phyloP scores from a whole-genome alignment of 1,140 invertebrate genomes.

The Caenorhabditis briggsae region DNA sequence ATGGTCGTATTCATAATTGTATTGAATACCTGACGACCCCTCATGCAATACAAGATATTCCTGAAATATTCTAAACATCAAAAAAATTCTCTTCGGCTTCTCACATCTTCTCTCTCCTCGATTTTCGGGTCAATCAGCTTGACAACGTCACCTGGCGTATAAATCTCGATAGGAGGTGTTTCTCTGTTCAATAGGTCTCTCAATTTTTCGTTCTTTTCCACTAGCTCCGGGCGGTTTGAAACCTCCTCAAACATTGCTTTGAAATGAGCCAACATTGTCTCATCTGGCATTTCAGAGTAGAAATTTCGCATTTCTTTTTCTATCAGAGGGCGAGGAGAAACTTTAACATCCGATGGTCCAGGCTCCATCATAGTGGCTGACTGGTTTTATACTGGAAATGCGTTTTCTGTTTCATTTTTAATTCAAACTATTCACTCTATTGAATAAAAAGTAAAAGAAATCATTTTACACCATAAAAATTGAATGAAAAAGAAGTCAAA shows the following conservation, averaged over 20 bases:
- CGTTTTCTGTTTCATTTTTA: not conserved
- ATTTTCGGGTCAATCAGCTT: not conserved
- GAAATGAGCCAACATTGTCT: not conserved
- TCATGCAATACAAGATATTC: not conserved
- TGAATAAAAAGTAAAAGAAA: not conserved
- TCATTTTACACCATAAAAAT: not conserved
- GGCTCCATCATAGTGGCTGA: not conserved
- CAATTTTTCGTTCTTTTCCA: constrained; percentile 1
- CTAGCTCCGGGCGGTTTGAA: not conserved
- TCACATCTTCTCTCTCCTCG: not conserved
- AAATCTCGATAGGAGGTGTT: not conserved
- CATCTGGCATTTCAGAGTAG: not conserved
- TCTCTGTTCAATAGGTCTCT: not conserved
- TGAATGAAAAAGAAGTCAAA: not conserved
- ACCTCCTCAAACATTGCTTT: not conserved
- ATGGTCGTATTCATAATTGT: not conserved
- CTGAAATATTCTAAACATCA: too few relatives aligned
- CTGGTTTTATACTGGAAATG: not conserved
- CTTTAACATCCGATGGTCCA: not conserved
- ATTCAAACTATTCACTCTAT: not conserved
- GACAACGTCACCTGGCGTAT: not conserved
- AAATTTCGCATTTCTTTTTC: not conserved
- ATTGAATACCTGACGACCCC: not conserved
- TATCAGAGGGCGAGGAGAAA: not conserved
- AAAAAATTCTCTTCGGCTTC: too few relatives aligned